Evolutionary conservation across 1,140 invertebrate species (phyloP), one percentile per base, ranked within the genome.

Genomic region (Stegodyphus mimosarum): DNA sequence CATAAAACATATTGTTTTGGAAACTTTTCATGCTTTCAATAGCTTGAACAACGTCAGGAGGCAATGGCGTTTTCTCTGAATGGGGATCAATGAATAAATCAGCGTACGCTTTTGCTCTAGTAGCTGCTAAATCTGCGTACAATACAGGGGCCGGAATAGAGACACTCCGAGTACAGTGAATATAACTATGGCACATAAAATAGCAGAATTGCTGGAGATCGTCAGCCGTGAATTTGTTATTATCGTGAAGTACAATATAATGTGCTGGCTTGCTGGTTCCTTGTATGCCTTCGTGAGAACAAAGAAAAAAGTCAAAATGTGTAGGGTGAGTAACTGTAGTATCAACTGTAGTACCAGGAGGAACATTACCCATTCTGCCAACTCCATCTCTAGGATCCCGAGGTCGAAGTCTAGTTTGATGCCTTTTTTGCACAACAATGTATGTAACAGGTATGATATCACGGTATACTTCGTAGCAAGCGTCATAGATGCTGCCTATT

Each of bases 271-370:
- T 33, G 33, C 33, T 33, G 3, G 33, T 33, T 33, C 33, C 33
- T 33, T 33, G 33, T 33, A 33, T 33, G 33, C 33, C 33, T 33
- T 33, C 33, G 3, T 33, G 33, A 33, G 33, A 33, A 33, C 33
- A 33, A 33, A 33, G 33, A 33, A 33, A 88, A 90, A 97, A 98
- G 90, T 98, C 96, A 79, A 95, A 92, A 87, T 96, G 93, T 1
- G 92, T 93, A 0, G 95, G 94, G 91, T 96, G 95, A 0, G 94
- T 95, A 15, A 98, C 97, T 1, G 92, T 89, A 0, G 92, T 94
- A 89, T 98, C 96, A 0, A 98, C 95, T 6, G 95, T 91, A 0
- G 96, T 97, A 7, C 97, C 97, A 2, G 96, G 94, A 52, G 93
- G 93, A 0, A 98, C 95, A 89, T 97, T 97, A 6, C 89, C 89